These are phyloP conservation scores for Drosophila simulans DNA, from an alignment of 1,140 invertebrate species.

Conservation along the genomic window DNA sequence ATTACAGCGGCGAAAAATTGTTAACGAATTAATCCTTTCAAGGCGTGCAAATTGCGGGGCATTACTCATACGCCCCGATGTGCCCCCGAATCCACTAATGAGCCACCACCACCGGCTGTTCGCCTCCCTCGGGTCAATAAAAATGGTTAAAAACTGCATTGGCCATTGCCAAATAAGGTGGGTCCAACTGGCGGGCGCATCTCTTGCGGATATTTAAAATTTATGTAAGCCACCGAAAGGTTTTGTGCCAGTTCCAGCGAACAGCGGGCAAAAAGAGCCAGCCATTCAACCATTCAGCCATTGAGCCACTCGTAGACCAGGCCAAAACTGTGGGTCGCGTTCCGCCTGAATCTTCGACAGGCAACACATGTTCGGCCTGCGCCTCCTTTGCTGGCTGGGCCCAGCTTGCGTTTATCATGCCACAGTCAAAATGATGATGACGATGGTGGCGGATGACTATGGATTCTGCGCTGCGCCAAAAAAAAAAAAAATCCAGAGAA, in stretches of 20 bases:
- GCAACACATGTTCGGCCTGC: constrained; percentile 71
- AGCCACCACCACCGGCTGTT: constrained; percentile 26
- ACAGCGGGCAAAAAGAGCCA: constrained; percentile 22
- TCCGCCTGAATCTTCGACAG: constrained; percentile 54
- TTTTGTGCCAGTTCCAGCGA: constrained; percentile 52
- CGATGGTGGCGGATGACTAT: constrained; percentile 44
- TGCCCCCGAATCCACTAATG: constrained; percentile 56
- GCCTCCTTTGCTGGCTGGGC: constrained; percentile 31
- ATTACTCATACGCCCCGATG: constrained; percentile 77
- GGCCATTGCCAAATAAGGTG: constrained; percentile 38
- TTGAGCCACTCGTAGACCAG: constrained; percentile 20
- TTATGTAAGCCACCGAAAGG: constrained; percentile 63
- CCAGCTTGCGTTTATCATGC: constrained; percentile 68
- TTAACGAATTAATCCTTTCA: constrained; percentile 81
- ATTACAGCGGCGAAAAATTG: constrained; percentile 73
- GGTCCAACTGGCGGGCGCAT: constrained; percentile 20
- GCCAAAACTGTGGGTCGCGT: constrained; percentile 36
- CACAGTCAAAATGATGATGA: constrained; percentile 55
- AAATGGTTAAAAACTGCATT: constrained; percentile 75
- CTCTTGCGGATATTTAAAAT: constrained; percentile 70
- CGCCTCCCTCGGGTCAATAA: constrained; percentile 62
- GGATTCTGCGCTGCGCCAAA: background rate
- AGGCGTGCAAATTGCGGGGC: constrained; percentile 63
- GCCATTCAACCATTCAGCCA: constrained; percentile 1
- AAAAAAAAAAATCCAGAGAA: background rate